Evolutionary conservation across 2,888 invertebrate species (phyloP), one percentile per base, ranked within the genome.

Genomic region (Ommatoiulus sabulosus): DNA sequence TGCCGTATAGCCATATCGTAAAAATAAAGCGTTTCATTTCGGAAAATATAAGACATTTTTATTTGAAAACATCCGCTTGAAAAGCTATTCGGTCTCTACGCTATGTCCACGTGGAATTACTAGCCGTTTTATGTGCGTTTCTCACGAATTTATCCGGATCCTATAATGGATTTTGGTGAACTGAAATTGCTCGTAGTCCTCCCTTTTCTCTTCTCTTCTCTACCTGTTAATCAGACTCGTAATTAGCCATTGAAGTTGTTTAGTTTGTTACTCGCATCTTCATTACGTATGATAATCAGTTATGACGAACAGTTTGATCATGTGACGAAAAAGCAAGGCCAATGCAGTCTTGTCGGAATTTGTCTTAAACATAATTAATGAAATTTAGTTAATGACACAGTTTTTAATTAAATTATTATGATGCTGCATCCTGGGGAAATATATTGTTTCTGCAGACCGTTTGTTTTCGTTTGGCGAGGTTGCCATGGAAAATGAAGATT

Each of bases 221-320:
- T 72, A 72, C 72, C 72, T 72, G 72, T 20, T 72, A 72, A 72
- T 72, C 24, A 72, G 72, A 8, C 20, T 72, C 10, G 72, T 72
- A 72, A 72, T 72, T 72, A 72, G 72, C 72, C 2, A 17, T 72
- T 8, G 24, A 15, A 24, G 20, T 72, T 72, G 7, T 20, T 72
- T 72, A 8, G 72, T 72, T 72, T 72, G 5, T 24, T 72, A 72
- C 7, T 8, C 20, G 24, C 72, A 72, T 72, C 72, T 72, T 72
- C 72, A 72, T 72, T 72, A 72, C 24, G 72, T 72, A 72, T 72
- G 72, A 24, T 72, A 72, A 72, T 72, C 72, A 72, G 72, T 72
- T 72, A 72, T 72, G 72, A 63, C n/a, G 57, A 63, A 15, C 57
- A 63, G 15, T 48, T 48, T 48, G 8, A 48, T 48, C 10, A 12